phyloP scores from a whole-genome alignment of 2,888 invertebrate species.

The Prenolepis imparis region DNA sequence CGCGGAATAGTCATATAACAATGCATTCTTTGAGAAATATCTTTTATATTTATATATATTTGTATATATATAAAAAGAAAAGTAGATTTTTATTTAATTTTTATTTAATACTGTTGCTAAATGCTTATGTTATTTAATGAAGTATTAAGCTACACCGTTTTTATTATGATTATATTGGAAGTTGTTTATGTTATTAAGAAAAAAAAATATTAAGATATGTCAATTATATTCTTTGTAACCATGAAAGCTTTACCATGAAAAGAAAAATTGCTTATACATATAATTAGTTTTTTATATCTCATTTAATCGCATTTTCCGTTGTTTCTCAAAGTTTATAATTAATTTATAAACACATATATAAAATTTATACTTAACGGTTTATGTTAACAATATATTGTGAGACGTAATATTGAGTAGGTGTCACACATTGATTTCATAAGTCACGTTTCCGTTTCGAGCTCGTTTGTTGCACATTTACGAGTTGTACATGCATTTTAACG shows the following conservation, averaged over 20 bases:
- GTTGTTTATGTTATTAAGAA: not conserved
- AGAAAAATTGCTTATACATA: not conserved
- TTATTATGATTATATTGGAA: slow-evolving; percentile 17
- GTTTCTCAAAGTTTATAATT: not conserved
- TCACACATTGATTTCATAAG: slow-evolving; percentile 23
- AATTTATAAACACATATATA: not conserved
- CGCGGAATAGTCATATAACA: not conserved
- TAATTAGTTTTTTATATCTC: not conserved
- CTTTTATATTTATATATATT: not conserved
- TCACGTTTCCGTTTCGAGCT: slow-evolving; percentile 22
- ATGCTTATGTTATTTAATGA: slow-evolving; percentile 7
- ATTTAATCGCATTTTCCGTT: not conserved
- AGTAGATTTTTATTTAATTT: slow-evolving; percentile 10
- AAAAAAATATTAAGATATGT: not conserved
- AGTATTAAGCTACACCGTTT: not conserved
- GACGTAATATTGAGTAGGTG: not conserved
- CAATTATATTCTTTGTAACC: slow-evolving; percentile 6
- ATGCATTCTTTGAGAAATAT: not conserved
- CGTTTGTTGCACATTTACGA: not conserved
- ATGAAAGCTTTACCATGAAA: not conserved
- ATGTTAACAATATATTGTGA: not conserved
- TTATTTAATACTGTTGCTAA: not conserved
- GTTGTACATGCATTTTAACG: slow-evolving; percentile 19
- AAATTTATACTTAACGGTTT: not conserved
- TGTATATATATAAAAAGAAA: not conserved